phyloP scores from a whole-genome alignment of 2,888 invertebrate genomes.

The Leptarthrus brevirostris region DNA sequence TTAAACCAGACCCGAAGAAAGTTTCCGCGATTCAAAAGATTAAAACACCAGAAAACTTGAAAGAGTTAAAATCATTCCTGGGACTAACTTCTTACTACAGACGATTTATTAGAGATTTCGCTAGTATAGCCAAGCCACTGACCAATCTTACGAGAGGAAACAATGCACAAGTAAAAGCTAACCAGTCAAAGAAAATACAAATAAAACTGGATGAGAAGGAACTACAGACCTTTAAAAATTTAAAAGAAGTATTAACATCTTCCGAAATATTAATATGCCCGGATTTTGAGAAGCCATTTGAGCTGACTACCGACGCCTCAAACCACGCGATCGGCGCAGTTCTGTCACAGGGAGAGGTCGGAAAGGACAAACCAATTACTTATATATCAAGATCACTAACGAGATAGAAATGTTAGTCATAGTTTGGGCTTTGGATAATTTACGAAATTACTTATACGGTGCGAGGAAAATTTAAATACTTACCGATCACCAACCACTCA shows the following conservation, averaged over 20 bases:
- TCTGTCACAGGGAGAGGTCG: too few species aligned
- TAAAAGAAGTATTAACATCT: constrained; percentile 51
- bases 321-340: too few species aligned
- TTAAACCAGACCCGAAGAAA: constrained; percentile 47
- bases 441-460: too few species aligned
- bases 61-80: constrained; percentile 51
- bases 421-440: too few species aligned
- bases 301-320: too few species aligned
- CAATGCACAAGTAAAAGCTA: too few species aligned
- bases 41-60: constrained; percentile 41
- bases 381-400: too few species aligned
- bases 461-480: constrained; percentile 20
- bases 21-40: constrained; percentile 40
- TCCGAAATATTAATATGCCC: constrained; percentile 51
- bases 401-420: too few species aligned
- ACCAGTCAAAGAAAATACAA: too few species aligned
- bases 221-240: too few species aligned
- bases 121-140: constrained; percentile 50
- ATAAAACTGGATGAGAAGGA: too few species aligned
- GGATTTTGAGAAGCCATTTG: constrained; percentile 50
- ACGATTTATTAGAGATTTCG: constrained; percentile 52
- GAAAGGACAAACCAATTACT: too few species aligned
- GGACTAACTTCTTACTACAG: constrained; percentile 52
- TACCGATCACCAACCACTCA: constrained; percentile 32
- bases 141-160: constrained; percentile 53